Evolutionary conservation across 2,113 vertebrate genomes (phyloP), one percentile per base, ranked within the genome.

Genomic region (Platichthys flesus): DNA sequence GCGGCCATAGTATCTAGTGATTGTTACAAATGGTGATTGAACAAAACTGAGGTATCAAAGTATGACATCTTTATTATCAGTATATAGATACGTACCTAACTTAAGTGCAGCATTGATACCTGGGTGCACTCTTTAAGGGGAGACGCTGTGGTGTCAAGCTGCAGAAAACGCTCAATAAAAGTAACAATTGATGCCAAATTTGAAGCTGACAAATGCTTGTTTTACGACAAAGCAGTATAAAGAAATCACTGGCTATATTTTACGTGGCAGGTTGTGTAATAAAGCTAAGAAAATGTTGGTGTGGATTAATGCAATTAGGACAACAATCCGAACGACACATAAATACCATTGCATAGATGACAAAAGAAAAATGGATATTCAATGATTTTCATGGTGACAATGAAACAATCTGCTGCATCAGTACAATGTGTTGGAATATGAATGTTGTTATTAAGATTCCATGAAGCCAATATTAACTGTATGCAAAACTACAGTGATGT

Each of bases 401-500:
- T 15, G 2, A 18, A 49, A 54, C 2, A 67, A 31, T 18, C 45
- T 0, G 40, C 31, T 31, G 0, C 31, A 31, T 23, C 51, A 59
- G 16, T 35, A 26, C 16, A 26, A 2, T 31, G 26, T 14, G 26
- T 31, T 51, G 24, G 23, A 65, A 61, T 23, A 40, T 24, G 3
- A 71, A 57, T 6, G 47, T 23, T 21, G 55, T 58, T 35, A 21
- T 16, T 49, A 37, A 28, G 56, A 59, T 73, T 54, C 51, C 13
- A 55, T 8, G 21, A 49, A 54, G 20, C 16, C 62, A 60, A 16
- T 26, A 42, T 61, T 9, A 31, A 67, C 37, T 40, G 7, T 62
- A 45, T 21, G 26, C 64, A 28, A 23, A 7, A 73, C 37, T 26
- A 51, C 42, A 52, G 28, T 45, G 62, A 35, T 65, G 71, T 69